Conservation (phyloP, 2,797 vertebrate species). For the Kryptolebias ocellatus region DNA sequence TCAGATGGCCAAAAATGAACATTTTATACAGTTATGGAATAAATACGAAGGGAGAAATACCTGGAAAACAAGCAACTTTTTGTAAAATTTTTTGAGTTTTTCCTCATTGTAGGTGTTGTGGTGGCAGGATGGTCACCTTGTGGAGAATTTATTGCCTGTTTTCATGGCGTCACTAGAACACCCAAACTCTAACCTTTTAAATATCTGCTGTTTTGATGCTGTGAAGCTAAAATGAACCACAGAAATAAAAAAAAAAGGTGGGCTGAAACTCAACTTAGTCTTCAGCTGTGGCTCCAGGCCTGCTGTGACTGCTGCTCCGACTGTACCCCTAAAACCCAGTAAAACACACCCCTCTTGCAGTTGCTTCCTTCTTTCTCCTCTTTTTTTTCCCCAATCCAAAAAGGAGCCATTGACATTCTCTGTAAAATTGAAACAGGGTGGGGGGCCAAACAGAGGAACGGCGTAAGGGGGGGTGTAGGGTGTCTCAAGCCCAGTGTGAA, state of each 20-base stretch:
- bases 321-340: slow-evolving; percentile 58
- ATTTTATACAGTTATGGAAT: no score
- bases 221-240: slow-evolving; percentile 8
- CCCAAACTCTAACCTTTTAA: slow-evolving; percentile 41
- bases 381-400: slow-evolving; percentile 53
- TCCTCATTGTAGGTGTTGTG: slow-evolving; percentile 1
- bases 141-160: slow-evolving; percentile 51
- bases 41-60: background rate
- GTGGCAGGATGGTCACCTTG: slow-evolving; percentile 46
- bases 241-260: slow-evolving; percentile 9
- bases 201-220: slow-evolving; percentile 19
- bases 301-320: slow-evolving; percentile 59
- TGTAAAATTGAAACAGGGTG: slow-evolving; percentile 71
- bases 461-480: slow-evolving; percentile 80
- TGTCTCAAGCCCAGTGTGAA: slow-evolving; percentile 85
- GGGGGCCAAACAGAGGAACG: slow-evolving; percentile 56
- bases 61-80: background rate
- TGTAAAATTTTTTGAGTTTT: background rate
- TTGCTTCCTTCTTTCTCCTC: slow-evolving; percentile 69
- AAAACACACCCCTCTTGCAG: slow-evolving; percentile 72
- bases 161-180: slow-evolving; percentile 41
- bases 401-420: slow-evolving; percentile 76
- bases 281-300: slow-evolving; percentile 66
- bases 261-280: slow-evolving; percentile 62
- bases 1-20: slow-evolving; percentile 9